Base-by-base conservation (phyloP, 2,888 invertebrate species). In the Tenthredo amoena region DNA sequence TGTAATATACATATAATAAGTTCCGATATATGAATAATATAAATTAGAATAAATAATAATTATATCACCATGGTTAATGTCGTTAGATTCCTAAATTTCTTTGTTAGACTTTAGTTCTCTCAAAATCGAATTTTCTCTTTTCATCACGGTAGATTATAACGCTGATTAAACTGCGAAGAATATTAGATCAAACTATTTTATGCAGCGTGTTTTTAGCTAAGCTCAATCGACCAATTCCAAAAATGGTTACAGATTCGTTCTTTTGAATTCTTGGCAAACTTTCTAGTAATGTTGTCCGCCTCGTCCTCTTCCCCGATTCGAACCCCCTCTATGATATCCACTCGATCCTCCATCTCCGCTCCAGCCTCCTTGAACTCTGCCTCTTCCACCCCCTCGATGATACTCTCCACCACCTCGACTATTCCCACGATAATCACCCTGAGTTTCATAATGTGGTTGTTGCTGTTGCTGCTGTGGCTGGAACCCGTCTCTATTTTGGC, bases 311-410 rank as follows among this genome's bases (percentile, higher is more conserved):
- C 87, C 84, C 72, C 87, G 86, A 85, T 87, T 85, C 77, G 87
- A 87, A 21, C 89, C 88, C 65, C 87, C 87, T 55, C 86, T 72
- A 62, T 89, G 88, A 85, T 89, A 86, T 26, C 86, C 88, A 83
- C 89, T 88, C 1, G 83, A 68, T 26, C 88, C 87, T 47, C 89
- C 84, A 79, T 91, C 89, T 72, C 91, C 91, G 81, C 93, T 93
- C 92, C 94, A 94, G 86, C 93, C 93, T 40, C 94, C 93, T 87
- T 94, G 94, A 86, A 94, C 94, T 87, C 93, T 90, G 40, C 92
- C 91, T 65, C 93, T 92, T 43, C 91, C 89, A 71, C 88, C 77
- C 87, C 88, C 79, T 87, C 89, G 86, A 74, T 88, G 88, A 74
- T 87, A 86, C 68, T 87, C 87, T 81, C 88, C 87, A 58, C 88